Evolutionary conservation across 2,113 vertebrate species (phyloP), one percentile per base, ranked within the genome.

Genomic region (Tetrao urogallus): DNA sequence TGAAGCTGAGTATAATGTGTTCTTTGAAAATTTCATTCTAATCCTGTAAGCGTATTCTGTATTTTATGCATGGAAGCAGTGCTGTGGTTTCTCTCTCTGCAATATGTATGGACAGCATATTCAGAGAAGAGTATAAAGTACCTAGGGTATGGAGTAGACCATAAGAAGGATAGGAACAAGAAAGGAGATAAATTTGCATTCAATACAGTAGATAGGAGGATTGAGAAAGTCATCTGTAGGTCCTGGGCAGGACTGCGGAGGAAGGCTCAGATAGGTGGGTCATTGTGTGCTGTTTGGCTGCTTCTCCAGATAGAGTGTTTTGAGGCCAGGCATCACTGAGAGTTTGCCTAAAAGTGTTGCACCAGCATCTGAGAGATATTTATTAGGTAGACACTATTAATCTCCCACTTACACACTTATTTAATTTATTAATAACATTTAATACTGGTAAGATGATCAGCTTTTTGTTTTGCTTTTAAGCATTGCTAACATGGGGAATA

Each of bases 391-490:
- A 20, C 8, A 28, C 14, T 82, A 61, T 82, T 86, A 82, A 95
- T 90, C 67, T 48, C 20, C 89, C 75, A 57, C 69, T 95, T 93
- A 86, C 48, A 73, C 24, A 92, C 80, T 92, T 86, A 54, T 85
- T 95, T 95, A 83, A 91, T 34, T 95, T 5, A 0, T 69, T 85
- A 90, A 74, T 81, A 90, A 58, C 72, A 66, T 86, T 92, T 97
- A 97, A 94, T 2, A 2, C 52, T 70, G 65, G 52, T 64, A 93
- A 95, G 42, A 96, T 87, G 94, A 89, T 56, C 75, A 72, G 50
- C 34, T 86, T 86, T 92, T 96, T 96, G 75, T 95, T 97, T 97
- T 97, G 56, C 79, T 75, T 95, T 82, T 92, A 58, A 94, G 83
- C 73, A 82, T 64, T 86, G 67, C 77, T 95, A 86, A 92, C 42